Conservation (phyloP, 2,113 vertebrate genomes). For the Rhinogobius similis region DNA sequence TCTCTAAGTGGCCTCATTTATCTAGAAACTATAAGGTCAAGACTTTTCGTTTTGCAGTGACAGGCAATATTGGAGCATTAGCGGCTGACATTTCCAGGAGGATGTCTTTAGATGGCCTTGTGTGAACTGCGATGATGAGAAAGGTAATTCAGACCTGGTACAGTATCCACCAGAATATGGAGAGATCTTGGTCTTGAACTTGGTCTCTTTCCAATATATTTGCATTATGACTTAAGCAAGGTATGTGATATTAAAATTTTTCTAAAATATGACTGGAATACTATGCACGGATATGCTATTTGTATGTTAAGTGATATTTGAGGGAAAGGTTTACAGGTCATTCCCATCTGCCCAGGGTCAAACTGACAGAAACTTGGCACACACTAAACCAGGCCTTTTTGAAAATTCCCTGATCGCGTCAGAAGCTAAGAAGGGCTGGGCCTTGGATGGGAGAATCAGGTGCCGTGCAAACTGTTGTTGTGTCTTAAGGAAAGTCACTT, state of each 20-base stretch:
- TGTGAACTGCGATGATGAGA: constrained; percentile 33
- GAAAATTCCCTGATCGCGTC: no score
- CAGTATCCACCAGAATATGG: constrained; percentile 1
- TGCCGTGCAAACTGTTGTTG: no score
- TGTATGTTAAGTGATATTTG: no score
- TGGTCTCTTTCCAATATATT: background rate
- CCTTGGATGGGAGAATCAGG: no score
- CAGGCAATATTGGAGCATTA: constrained; percentile 63
- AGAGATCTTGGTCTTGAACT: background rate
- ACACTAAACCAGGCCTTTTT: no score
- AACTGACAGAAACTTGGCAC: background rate
- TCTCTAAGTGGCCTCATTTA: constrained; percentile 67
- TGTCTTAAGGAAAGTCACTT: no score
- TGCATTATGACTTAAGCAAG: background rate
- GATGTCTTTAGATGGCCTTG: constrained; percentile 47
- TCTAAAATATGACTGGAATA: background rate
- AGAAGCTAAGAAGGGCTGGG: no score
- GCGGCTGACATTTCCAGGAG: constrained; percentile 74
- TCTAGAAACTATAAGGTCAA: constrained; percentile 62
- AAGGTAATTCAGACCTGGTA: constrained; percentile 53
- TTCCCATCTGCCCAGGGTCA: background rate
- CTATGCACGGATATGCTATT: no score
- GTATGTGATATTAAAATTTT: background rate
- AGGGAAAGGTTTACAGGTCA: background rate
- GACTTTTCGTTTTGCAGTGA: constrained; percentile 53